These are phyloP conservation scores for Paedocypris micromegethes DNA, from an alignment of 2,797 vertebrate species.

Conservation along the genomic window DNA sequence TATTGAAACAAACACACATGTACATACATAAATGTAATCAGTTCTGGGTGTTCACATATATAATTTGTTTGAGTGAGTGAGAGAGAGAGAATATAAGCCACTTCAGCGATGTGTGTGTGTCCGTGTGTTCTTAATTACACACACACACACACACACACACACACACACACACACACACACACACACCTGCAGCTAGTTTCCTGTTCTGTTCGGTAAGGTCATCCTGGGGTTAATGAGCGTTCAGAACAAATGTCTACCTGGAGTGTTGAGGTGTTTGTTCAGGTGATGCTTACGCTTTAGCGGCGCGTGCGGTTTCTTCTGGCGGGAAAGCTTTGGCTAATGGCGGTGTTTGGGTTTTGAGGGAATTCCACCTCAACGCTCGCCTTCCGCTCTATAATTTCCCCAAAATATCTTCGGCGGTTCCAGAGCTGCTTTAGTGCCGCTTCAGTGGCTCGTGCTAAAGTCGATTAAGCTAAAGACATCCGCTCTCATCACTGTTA, in stretches of 20 bases:
- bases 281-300: background rate
- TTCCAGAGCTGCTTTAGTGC: background rate
- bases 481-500: background rate
- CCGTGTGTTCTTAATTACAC: background rate
- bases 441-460: background rate
- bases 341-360: background rate
- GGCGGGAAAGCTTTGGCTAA: constrained; percentile 9
- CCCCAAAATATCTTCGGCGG: background rate
- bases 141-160: background rate
- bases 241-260: background rate
- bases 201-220: constrained; percentile 16
- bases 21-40: no score
- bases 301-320: constrained; percentile 7
- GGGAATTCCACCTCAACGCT: constrained; percentile 13
- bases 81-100: no score
- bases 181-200: background rate
- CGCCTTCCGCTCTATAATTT: constrained; percentile 10
- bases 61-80: no score
- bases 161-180: background rate
- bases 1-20: no score
- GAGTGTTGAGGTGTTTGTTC: constrained; percentile 20
- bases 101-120: no score
- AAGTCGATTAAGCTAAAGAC: background rate
- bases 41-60: no score
- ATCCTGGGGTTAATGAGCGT: constrained; percentile 20